Evolutionary conservation across 2,113 vertebrate species (phyloP), one percentile per base, ranked within the genome.

Genomic region (Colaptes auratus): DNA sequence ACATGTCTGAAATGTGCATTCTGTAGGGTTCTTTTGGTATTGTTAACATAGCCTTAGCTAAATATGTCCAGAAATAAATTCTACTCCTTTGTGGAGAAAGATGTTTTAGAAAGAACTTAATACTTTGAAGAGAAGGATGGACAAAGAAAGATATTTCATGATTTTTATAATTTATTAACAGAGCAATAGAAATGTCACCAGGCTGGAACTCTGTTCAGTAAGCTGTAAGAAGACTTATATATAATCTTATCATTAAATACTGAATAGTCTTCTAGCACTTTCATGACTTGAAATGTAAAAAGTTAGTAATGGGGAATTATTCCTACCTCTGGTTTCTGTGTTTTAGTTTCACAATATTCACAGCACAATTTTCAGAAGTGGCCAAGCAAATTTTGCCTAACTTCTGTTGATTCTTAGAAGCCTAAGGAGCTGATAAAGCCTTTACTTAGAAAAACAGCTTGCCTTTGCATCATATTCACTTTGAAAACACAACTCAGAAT

Each of bases 41-140:
- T 36, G 24, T 2, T 3, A 42, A 18, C 7, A 31, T 2, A 67
- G 10, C 2, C 0, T 61, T 55, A 11, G 3, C 66, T 66, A 21
- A 42, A 21, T 5, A 77, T 15, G 6, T 12, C 12, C 3, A 88
- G 30, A 72, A 56, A 61, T 42, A 67, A 42, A 50, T 83, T 50
- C 7, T 61, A 7, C 3, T 5, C 3, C 4, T 23, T 65, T 30
- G 10, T 30, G 17, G 15, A 56, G 8, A 20, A 20, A 66, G 59
- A 61, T 42, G 0, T 55, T 78, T 78, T 33, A 9, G 46, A 78
- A 72, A 55, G 3, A 33, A 33, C 17, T 67, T 39, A 39, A 60
- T 23, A 5, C 6, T 60, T 46, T 66, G 7, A 7, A 65, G 11
- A 59, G 18, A 3, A 65, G 7, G 13, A 44, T 36, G 5, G 27